Evolutionary conservation across 2,113 vertebrate genomes (phyloP).

Genomic region (Myrmecobius fasciatus): DNA sequence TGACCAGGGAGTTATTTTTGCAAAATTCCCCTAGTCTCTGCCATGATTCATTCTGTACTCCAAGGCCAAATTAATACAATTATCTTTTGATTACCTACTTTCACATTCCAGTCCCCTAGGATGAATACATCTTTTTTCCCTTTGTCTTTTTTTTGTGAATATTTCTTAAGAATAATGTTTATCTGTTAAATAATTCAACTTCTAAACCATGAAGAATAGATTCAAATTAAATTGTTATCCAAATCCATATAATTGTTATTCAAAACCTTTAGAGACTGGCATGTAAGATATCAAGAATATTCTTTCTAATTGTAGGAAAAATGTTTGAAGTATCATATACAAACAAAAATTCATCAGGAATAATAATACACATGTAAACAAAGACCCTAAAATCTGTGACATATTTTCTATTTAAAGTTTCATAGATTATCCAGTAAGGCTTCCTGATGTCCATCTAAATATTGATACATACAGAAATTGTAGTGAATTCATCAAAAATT

Average conservation of each 20-base stretch:
- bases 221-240: slow-evolving; percentile 15
- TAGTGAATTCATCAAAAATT: slow-evolving; percentile 32
- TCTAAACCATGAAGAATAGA: slow-evolving; percentile 42
- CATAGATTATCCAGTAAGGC: slow-evolving; percentile 18
- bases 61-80: background rate
- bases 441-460: slow-evolving; percentile 37
- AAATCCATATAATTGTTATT: background rate
- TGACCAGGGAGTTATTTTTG: background rate
- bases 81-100: background rate
- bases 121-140: background rate
- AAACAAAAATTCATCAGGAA: slow-evolving; percentile 36
- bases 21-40: background rate
- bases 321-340: slow-evolving; percentile 30
- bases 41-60: background rate
- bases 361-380: background rate
- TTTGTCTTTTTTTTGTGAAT: background rate
- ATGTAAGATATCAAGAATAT: background rate
- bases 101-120: too few species aligned
- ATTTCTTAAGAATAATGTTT: slow-evolving; percentile 18
- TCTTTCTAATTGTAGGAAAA: slow-evolving; percentile 44
- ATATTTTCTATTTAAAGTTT: slow-evolving; percentile 16
- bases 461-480: background rate
- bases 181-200: slow-evolving; percentile 19
- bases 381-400: background rate
- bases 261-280: background rate